Evolutionary conservation across 2,888 invertebrate species (phyloP), one percentile per base, ranked within the genome.

Genomic region (Meghimatium bilineatum): DNA sequence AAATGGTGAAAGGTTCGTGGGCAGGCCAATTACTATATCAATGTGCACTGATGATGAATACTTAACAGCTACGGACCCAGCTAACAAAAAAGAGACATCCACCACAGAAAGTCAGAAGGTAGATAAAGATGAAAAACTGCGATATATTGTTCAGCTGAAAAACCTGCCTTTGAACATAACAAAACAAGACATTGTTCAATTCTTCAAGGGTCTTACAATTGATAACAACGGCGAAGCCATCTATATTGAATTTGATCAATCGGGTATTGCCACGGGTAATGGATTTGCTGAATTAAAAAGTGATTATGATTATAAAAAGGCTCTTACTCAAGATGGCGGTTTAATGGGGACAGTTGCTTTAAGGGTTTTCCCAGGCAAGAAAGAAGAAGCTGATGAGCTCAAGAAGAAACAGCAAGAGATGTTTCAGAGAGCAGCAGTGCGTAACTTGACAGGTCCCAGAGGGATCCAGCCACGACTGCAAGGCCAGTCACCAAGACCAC

Each of bases 161-260:
- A 87, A 88, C n/a, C 86, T 91, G 56, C 89, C 90, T 0, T 86
- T 85, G 67, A 88, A 88, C 80, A 87, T 89, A 23, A 89, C 86
- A 14, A 85, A 85, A 52, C 87, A 88, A 5, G 99, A 99, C 94
- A 97, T 99, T 94, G 96, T 97, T 87, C 96, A 96, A 94, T 99
- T 96, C 95, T 99, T 99, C 95, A 95, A 96, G 90, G 98, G 97
- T 90, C 96, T 98, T 90, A 96, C 96, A 95, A 93, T 96, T 95
- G 76, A 95, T 95, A 86, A 90, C 20, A 88, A 89, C 63, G 88
- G 95, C 95, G 86, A 86, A 38, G 87, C 89, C 12, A 85, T 96
- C 95, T 83, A 96, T 96, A 94, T 97, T 49, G 95, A 95, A 69
- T 89, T 88, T 67, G 91, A 93, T 79, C 52, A 63, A n/a, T 36